These are phyloP conservation scores for Octomys mimax DNA, from an alignment of 2,797 vertebrate species.

Conservation along the genomic window DNA sequence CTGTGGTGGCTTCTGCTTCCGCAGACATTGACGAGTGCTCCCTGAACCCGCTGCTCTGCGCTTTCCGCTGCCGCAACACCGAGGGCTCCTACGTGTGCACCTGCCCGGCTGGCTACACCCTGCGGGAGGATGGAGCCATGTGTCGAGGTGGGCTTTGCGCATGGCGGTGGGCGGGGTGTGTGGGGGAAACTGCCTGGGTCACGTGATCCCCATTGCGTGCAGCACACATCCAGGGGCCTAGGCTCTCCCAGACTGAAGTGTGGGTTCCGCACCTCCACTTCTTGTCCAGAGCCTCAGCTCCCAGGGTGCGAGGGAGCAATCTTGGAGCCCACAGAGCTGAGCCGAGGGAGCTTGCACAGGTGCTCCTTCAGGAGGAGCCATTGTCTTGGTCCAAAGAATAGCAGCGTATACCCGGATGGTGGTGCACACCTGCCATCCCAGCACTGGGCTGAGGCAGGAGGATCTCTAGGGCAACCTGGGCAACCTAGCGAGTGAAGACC, in stretches of 20 bases:
- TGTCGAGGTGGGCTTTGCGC: slow-evolving; percentile 92
- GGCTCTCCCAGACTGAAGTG: background rate
- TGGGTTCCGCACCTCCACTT: background rate
- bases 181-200: accelerated
- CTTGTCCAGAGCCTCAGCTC: background rate
- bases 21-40: slow-evolving; percentile 96
- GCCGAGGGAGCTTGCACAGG: background rate
- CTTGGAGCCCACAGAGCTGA: background rate
- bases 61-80: slow-evolving; percentile 97
- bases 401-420: background rate
- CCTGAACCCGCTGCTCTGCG: slow-evolving; percentile 96
- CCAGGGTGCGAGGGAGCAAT: too few relatives aligned
- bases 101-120: slow-evolving; percentile 95
- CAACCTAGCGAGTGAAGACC: background rate
- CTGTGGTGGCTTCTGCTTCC: background rate
- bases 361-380: accelerated
- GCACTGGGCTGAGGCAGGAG: background rate
- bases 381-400: background rate
- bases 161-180: background rate
- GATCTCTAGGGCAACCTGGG: background rate
- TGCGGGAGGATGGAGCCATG: slow-evolving; percentile 95
- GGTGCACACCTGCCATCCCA: background rate
- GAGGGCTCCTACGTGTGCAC: slow-evolving; percentile 96
- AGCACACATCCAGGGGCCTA: background rate
- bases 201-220: background rate